These are phyloP conservation scores for Poliocrania exsul DNA, from an alignment of 2,797 vertebrate species.

Conservation along the genomic window DNA sequence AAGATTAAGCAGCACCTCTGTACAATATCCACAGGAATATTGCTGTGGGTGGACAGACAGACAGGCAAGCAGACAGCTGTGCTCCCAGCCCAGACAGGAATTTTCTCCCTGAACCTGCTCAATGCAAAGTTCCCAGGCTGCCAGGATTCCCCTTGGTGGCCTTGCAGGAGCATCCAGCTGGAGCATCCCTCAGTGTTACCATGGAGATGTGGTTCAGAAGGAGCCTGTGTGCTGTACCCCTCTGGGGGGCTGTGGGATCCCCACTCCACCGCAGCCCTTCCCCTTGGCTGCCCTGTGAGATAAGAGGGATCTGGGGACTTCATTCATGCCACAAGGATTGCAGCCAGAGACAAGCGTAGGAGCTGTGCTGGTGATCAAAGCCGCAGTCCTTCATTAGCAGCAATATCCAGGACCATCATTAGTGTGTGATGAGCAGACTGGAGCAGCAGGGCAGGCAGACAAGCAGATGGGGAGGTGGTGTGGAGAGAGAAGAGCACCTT, in stretches of 20 bases:
- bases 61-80: not conserved
- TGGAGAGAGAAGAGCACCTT: not conserved
- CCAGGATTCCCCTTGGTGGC: not conserved
- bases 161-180: not conserved
- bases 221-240: not conserved
- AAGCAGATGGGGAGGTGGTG: not conserved
- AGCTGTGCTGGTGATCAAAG: not conserved
- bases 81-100: not conserved
- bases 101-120: not conserved
- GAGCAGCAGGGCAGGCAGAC: not conserved
- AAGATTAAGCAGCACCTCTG: not conserved
- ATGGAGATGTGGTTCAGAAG: constrained; percentile 34
- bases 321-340: not conserved
- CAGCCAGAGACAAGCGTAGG: not conserved
- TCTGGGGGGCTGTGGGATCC: not conserved
- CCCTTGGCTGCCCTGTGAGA: not conserved
- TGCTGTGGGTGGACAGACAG: not conserved
- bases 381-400: not conserved
- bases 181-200: not conserved
- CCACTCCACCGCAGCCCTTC: fast-evolving
- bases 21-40: not conserved
- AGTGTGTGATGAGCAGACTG: not conserved
- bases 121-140: not conserved
- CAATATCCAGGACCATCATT: not conserved
- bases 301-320: not conserved